Conservation (phyloP, 2,113 vertebrate genomes). For the Salvelinus fontinalis region DNA sequence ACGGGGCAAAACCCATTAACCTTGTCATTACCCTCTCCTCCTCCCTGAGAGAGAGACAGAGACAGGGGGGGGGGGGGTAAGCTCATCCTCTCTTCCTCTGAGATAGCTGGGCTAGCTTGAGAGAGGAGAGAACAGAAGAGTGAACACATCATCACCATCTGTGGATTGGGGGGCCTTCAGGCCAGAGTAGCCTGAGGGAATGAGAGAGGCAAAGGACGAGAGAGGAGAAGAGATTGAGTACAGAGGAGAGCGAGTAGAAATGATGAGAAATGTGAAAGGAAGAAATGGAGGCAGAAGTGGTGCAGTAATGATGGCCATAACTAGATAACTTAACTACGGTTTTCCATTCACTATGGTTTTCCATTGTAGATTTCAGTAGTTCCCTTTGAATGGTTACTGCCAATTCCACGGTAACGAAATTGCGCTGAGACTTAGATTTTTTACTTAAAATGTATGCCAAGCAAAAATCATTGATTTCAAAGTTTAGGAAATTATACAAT, state of each 20-base stretch:
- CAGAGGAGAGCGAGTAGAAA: not conserved
- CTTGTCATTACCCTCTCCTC: slow-evolving; percentile 17
- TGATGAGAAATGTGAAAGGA: slow-evolving; percentile 6
- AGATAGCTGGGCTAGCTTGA: not conserved
- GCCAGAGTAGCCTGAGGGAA: not conserved
- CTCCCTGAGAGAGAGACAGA: not conserved
- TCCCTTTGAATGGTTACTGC: no score
- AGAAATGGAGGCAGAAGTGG: not conserved
- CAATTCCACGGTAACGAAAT: no score
- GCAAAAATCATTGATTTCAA: no score
- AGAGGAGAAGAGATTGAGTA: not conserved
- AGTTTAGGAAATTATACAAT: no score
- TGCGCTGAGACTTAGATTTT: no score
- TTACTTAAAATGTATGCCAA: no score
- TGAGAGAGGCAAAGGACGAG: not conserved
- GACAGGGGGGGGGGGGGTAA: not conserved
- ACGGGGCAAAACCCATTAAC: slow-evolving; percentile 13
- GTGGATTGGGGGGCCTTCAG: not conserved
- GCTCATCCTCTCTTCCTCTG: not conserved
- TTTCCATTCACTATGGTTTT: no score
- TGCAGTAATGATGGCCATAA: not conserved
- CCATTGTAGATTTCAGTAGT: no score
- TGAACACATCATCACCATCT: not conserved
- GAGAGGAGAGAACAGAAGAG: not conserved
- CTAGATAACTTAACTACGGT: no score